Evolutionary conservation across 2,888 invertebrate species (phyloP), one percentile per base, ranked within the genome.

Genomic region (Synanthedon tipuliformis): DNA sequence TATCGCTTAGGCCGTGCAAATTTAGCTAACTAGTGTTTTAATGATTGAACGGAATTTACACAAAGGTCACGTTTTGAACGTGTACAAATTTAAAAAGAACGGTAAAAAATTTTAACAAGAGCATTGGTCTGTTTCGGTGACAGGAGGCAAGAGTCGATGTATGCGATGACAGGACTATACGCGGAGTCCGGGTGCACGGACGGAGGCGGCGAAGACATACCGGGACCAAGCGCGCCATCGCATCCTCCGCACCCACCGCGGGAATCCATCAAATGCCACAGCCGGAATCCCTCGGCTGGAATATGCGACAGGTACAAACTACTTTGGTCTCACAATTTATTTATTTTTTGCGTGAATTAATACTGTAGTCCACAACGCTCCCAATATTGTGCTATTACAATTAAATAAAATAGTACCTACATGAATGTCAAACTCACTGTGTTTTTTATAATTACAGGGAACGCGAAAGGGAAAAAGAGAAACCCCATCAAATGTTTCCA

Each of bases 111-210:
- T 18, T 12, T 49, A 18, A 49, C 49, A 18, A 49, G 3, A 18
- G 4, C n/a, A 5, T 18, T 18, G 11, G 41, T 55, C 51, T 59
- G 57, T 63, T 34, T 34, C 34, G 7, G 8, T 34, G 8, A 41
- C 77, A 90, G 94, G 73, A 90, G 94, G 78, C 94, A 94, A 89
- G 94, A 95, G 80, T 94, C 94, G 68, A 94, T 94, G 94, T 95
- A 95, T 79, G 93, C 94, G 62, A 94, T 94, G 94, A 95, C 94
- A 50, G 94, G 94, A 40, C 87, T 95, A 55, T 95, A 95, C 76
- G 93, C 94, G 56, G 94, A 94, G 71, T 90, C 90, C 40, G 89
- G 91, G 40, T 89, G 91, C 62, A 89, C 88, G 59, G 91, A 91
- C 62, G 88, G 89, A 58, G 88, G 83, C 53, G 81, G 85, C 60